These are phyloP conservation scores for Ardeotis arabs DNA, from an alignment of 2,113 vertebrate species.

Conservation along the genomic window DNA sequence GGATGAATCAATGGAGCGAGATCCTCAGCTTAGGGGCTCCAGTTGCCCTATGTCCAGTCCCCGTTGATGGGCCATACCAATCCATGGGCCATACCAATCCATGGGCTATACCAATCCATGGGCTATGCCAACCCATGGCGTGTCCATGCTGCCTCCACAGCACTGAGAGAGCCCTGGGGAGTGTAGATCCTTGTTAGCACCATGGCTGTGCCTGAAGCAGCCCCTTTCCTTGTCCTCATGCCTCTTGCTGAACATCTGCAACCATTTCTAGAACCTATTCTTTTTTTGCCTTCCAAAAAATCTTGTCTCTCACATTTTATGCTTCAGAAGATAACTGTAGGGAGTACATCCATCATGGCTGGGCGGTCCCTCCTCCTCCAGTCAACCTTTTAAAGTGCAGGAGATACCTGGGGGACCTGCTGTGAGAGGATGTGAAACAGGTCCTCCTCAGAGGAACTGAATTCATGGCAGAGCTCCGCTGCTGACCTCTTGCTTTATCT, in stretches of 20 bases:
- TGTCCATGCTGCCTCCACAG: background rate
- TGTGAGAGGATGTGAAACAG: background rate
- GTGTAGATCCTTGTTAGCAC: background rate
- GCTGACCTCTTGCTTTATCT: background rate
- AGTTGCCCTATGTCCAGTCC: background rate
- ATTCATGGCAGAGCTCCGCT: background rate
- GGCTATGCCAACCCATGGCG: background rate
- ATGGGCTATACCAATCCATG: too few relatives aligned
- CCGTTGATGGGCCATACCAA: background rate
- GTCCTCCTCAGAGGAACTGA: background rate
- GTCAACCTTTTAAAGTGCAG: background rate
- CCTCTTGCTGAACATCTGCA: background rate
- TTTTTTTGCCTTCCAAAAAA: rapidly evolving
- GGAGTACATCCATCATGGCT: background rate
- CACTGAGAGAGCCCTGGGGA: background rate
- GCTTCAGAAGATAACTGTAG: background rate
- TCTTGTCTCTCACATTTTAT: background rate
- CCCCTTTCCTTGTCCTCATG: background rate
- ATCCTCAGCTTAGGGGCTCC: background rate
- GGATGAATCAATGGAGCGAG: background rate
- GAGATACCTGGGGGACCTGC: background rate
- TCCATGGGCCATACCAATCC: too few relatives aligned
- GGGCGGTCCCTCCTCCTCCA: background rate
- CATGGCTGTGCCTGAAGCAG: background rate
- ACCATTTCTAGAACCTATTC: background rate